These are phyloP conservation scores for Leptodirus hochenwartii DNA, from an alignment of 2,888 invertebrate genomes.

Conservation along the genomic window DNA sequence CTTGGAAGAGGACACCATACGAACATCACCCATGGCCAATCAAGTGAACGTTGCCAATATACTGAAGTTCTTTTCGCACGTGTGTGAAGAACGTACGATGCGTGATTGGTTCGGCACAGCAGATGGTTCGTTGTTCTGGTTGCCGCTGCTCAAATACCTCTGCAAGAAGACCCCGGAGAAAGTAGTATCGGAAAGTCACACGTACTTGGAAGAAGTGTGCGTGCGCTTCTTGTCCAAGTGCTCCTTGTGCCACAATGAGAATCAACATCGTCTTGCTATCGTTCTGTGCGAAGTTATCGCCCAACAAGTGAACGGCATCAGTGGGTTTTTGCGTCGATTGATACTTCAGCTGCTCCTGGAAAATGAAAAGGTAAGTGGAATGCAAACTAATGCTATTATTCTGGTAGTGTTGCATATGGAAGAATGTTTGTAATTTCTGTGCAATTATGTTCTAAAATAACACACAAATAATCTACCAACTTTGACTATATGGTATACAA, in stretches of 20 bases:
- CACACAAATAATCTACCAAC: too few relatives aligned
- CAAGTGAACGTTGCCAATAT: slow-evolving; percentile 43
- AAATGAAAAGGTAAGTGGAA: slow-evolving; percentile 70
- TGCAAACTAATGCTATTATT: too few relatives aligned
- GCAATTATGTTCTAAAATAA: too few relatives aligned
- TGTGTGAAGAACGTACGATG: slow-evolving; percentile 63
- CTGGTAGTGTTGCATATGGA: too few relatives aligned
- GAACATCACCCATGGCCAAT: slow-evolving; percentile 30
- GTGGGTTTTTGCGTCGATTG: slow-evolving; percentile 74
- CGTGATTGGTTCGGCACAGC: slow-evolving; percentile 74
- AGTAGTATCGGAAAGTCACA: slow-evolving; percentile 25
- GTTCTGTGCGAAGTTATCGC: slow-evolving; percentile 61
- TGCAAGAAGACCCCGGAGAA: slow-evolving; percentile 30
- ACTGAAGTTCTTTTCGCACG: slow-evolving; percentile 64
- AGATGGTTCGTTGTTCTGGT: slow-evolving; percentile 74
- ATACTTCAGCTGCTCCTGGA: slow-evolving; percentile 73
- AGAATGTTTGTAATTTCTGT: too few relatives aligned
- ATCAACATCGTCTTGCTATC: slow-evolving; percentile 67
- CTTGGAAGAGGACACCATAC: too few relatives aligned
- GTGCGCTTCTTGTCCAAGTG: slow-evolving; percentile 69
- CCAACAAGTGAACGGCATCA: slow-evolving; percentile 47
- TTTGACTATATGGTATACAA: too few relatives aligned
- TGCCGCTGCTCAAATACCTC: slow-evolving; percentile 49
- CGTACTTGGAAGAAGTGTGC: slow-evolving; percentile 51
- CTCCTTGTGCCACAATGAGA: slow-evolving; percentile 66